Base-by-base conservation (phyloP, 2,888 invertebrate genomes). In the Trachelus tabidus region DNA sequence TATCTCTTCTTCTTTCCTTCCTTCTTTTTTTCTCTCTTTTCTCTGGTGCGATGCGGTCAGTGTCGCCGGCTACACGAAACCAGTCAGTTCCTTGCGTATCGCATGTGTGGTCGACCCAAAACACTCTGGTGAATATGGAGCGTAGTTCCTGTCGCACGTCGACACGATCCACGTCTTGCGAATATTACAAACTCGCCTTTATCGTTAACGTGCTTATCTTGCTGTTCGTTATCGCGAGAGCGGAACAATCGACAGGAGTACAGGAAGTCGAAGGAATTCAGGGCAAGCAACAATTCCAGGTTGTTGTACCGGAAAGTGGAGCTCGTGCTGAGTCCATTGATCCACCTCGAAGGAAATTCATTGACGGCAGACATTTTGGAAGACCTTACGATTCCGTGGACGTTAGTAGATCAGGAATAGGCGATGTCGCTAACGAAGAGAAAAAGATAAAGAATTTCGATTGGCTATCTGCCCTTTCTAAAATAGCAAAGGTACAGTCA, bases 391-490 rank as follows among this genome's bases (percentile, higher is more conserved):
- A 23, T 56, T 56, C 23, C 56, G 23, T 56, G 1, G 56, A 56
- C 23, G 9, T 56, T 56, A 2, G 9, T 23, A 56, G 56, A 23
- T 56, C 56, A 23, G 23, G 56, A 56, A 56, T 9, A 23, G 56
- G 23, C 23, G 9, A 56, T 9, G 56, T 15, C 0, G 56, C 9
- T 56, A 23, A 23, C 23, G 9, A 56, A 23, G 56, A 56, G 31
- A 74, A 73, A 35, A 68, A 69, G 12, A 83, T 83, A 71, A 81
- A 79, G 12, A 80, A 86, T 56, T 77, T 82, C 4, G 79, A 82
- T 4, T 82, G 85, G 79, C 82, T 85, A 12, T 81, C 84, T 1
- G 83, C 84, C 56, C 76, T 89, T n/a, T 84, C 87, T 11, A 88
- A 84, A 80, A 84, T 89, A 23, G 86, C 88, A 1, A 86, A 85